These are phyloP conservation scores for Tetragnatha versicolor DNA, from an alignment of 1,140 invertebrate genomes.

Conservation along the genomic window DNA sequence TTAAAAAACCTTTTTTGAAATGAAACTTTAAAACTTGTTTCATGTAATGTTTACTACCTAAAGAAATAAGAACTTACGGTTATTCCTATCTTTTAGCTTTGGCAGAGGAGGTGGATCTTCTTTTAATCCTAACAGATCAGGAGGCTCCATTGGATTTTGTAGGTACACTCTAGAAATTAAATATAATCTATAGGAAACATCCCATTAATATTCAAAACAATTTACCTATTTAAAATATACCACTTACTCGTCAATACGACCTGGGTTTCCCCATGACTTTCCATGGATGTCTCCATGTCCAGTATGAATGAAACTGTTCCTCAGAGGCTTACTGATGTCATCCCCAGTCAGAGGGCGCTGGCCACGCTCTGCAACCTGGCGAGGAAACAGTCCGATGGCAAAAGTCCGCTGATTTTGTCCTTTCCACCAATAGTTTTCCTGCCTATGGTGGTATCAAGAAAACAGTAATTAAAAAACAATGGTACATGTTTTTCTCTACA, in stretches of 20 bases:
- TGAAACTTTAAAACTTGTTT: too few species aligned
- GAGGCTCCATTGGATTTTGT: conserved; percentile 83
- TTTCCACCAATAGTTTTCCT: conserved; percentile 95
- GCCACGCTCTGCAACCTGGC: conserved; percentile 75
- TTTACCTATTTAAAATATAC: background rate
- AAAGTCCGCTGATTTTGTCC: conserved; percentile 90
- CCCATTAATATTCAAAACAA: background rate
- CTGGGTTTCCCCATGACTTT: conserved; percentile 85
- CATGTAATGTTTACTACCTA: too few species aligned
- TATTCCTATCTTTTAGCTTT: conserved; percentile 61
- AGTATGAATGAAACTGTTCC: conserved; percentile 88
- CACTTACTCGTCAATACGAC: conserved; percentile 75
- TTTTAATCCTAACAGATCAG: conserved; percentile 72
- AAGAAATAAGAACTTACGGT: conserved; percentile 58
- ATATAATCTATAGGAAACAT: background rate
- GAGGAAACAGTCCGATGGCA: conserved; percentile 77
- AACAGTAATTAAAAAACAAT: background rate
- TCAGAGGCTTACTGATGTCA: conserved; percentile 79
- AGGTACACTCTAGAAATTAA: conserved; percentile 71
- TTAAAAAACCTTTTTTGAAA: too few species aligned
- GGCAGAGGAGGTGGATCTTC: conserved; percentile 57
- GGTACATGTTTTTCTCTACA: background rate
- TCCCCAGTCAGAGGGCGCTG: conserved; percentile 65
- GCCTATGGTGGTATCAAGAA: conserved; percentile 59
- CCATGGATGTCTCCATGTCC: conserved; percentile 70